Evolutionary conservation across 2,888 invertebrate species (phyloP).

Genomic region (Drosophila incognita): DNA sequence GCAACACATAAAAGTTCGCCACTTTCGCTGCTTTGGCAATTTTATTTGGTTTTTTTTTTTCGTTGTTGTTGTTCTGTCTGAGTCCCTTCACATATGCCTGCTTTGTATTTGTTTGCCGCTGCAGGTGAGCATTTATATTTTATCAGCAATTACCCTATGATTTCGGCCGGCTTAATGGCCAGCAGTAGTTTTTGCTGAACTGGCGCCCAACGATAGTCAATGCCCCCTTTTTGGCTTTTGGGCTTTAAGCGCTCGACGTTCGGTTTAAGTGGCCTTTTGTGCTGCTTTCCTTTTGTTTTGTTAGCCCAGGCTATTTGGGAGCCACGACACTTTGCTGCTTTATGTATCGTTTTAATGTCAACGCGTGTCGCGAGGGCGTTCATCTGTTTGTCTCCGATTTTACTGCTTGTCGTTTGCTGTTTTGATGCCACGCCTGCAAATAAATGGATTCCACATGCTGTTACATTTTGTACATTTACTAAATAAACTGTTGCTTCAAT

Average conservation of each 20-base stretch:
- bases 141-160: constrained; percentile 65
- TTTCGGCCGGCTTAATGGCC: constrained; percentile 49
- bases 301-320: constrained; percentile 17
- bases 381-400: constrained; percentile 50
- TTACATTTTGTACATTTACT: constrained; percentile 21
- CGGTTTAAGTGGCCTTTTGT: constrained; percentile 29
- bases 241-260: constrained; percentile 40
- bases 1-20: constrained; percentile 32
- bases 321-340: constrained; percentile 38
- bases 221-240: constrained; percentile 28
- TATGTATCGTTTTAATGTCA: constrained; percentile 68
- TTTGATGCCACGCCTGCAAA: constrained; percentile 6
- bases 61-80: background rate
- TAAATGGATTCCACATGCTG: constrained; percentile 25
- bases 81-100: background rate
- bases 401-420: constrained; percentile 37
- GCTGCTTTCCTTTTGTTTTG: constrained; percentile 12
- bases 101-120: background rate
- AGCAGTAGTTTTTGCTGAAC: constrained; percentile 11
- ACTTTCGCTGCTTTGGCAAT: constrained; percentile 19
- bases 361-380: constrained; percentile 55
- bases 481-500: constrained; percentile 14
- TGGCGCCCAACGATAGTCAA: constrained; percentile 34
- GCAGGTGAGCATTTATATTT: constrained; percentile 60
- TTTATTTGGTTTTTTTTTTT: constrained; percentile 10